Evolutionary conservation across 2,113 vertebrate genomes (phyloP), one percentile per base, ranked within the genome.

Genomic region (Pseudorasbora parva): DNA sequence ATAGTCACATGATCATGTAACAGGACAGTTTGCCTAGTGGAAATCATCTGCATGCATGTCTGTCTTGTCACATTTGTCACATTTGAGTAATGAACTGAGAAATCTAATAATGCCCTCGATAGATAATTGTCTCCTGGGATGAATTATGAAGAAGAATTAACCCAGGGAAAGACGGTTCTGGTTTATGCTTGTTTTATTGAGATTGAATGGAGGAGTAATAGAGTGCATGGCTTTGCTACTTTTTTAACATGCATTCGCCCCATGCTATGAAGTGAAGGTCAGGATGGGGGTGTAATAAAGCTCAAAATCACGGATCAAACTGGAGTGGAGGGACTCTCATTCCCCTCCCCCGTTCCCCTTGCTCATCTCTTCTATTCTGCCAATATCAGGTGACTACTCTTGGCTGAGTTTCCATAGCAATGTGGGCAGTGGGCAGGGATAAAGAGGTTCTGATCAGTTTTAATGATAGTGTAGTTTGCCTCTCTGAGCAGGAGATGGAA

Each of bases 401-500:
- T 80, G 71, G 77, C 71, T 51, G 82, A 87, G 84, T 85, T 86
- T 80, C 87, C 82, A 85, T 80, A 77, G 80, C 69, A 45, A 86
- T 82, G 45, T 73, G 47, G 62, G 74, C 83, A 86, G 73, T 83
- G 78, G 75, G 85, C 47, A 76, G 77, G 72, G 82, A 71, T 57
- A 78, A 56, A 64, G 82, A 76, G 82, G 41, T 81, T 60, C 84
- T 72, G 84, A 79, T 87, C 72, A 69, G 75, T 82, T 85, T 87
- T 87, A 87, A 78, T 79, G 83, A 82, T 64, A 37, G 86, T 83
- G 69, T 83, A 66, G 68, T 86, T 83, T 79, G 54, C 76, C 59
- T 83, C 43, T 85, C 45, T 54, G 57, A 66, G 33, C 37, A 82
- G 30, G 56, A 79, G 66, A 86, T 73, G 78, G 45, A 60, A 73